Percentiles rank a stretch among this genome's conserved stretches.
These are phyloP conservation scores for Chiloscyllium plagiosum DNA, from an alignment of 2,113 vertebrate genomes.

Conservation along the genomic window DNA sequence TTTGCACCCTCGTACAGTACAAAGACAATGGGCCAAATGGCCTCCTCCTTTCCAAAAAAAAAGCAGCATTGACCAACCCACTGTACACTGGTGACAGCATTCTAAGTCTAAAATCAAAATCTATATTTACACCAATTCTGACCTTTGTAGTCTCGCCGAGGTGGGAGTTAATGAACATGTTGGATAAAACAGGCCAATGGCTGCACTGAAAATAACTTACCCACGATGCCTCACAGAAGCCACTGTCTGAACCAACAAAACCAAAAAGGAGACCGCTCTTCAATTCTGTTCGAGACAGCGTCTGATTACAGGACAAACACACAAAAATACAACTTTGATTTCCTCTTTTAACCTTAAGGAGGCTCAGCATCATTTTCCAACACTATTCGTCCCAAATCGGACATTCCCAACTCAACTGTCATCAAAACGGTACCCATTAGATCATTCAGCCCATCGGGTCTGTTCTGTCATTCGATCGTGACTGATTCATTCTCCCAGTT, in stretches of 20 bases:
- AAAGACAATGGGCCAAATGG: no score
- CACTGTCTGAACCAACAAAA: not conserved
- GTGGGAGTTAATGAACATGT: not conserved
- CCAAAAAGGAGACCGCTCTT: not conserved
- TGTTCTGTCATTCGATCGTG: no score
- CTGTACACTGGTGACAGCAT: no score
- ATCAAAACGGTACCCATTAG: not conserved
- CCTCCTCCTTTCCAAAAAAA: no score
- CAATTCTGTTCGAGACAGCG: not conserved
- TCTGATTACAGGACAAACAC: not conserved
- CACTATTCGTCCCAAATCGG: not conserved
- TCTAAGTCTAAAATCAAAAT: not conserved
- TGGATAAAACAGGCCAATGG: not conserved
- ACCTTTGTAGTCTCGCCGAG: not conserved
- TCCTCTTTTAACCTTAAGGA: not conserved
- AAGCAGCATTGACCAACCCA: no score
- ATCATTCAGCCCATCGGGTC: no score
- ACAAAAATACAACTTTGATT: not conserved
- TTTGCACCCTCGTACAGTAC: no score
- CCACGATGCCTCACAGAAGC: not conserved
- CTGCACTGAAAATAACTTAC: not conserved
- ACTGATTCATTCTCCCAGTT: no score
- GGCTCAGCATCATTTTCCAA: not conserved
- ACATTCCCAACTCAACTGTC: not conserved
- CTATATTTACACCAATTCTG: not conserved